Percentiles rank a stretch among this genome's conserved stretches.
Conservation (phyloP, 1,140 invertebrate genomes). For the Wasmannia auropunctata region DNA sequence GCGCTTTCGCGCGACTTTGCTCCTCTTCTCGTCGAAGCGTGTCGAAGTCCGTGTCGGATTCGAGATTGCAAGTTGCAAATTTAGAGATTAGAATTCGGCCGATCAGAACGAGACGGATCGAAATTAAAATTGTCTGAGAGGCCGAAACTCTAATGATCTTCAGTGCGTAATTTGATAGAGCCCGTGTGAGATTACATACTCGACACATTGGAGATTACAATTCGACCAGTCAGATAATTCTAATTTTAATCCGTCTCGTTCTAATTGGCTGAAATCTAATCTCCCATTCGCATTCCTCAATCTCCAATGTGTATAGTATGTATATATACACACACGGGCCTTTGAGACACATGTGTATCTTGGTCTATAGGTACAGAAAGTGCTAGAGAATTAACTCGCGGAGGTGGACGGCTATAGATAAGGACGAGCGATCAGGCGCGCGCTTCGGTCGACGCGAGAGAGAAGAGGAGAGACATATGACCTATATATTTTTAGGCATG, state of each 20-base stretch:
- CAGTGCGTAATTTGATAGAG: neutral
- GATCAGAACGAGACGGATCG: neutral
- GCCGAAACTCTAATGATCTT: neutral
- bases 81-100: neutral
- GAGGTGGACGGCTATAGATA: neutral
- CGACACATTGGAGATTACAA: neutral
- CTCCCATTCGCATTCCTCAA: too few species aligned
- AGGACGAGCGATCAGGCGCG: neutral
- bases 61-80: too few species aligned
- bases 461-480: neutral
- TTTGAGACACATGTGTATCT: too few species aligned
- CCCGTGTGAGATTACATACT: neutral
- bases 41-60: too few species aligned
- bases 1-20: neutral
- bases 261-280: neutral
- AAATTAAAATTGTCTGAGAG: neutral
- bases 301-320: too few species aligned
- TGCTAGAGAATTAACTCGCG: neutral
- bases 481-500: conserved; percentile 28
- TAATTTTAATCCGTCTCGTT: neutral
- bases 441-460: neutral
- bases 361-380: too few species aligned
- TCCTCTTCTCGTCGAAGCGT: neutral
- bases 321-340: too few species aligned
- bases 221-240: neutral